Conservation (phyloP, 2,797 vertebrate species). For the Apogon hyalosoma region DNA sequence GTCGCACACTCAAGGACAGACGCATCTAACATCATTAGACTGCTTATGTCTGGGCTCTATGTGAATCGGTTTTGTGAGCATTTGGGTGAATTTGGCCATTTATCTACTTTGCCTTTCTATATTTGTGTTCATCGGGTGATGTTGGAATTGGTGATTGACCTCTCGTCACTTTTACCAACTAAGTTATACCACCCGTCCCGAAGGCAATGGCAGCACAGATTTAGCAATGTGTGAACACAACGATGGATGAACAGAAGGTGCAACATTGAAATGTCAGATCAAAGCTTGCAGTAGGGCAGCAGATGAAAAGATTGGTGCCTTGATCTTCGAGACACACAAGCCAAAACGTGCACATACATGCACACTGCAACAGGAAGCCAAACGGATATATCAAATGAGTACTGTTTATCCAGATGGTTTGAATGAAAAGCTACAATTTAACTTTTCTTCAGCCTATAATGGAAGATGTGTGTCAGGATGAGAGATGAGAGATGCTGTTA, state of each 20-base stretch:
- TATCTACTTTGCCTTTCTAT: conserved; percentile 16
- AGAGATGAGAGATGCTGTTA: neutral
- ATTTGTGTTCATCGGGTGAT: conserved; percentile 29
- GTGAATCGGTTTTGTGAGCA: conserved; percentile 17
- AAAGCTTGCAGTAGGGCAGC: conserved; percentile 67
- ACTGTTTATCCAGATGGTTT: conserved; percentile 58
- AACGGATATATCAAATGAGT: conserved; percentile 38
- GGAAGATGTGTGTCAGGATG: neutral
- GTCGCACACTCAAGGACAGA: conserved; percentile 56
- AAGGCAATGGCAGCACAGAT: conserved; percentile 40
- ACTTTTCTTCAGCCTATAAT: conserved; percentile 13
- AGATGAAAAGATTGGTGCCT: conserved; percentile 73
- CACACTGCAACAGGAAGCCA: conserved; percentile 45
- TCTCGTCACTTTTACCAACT: conserved; percentile 16
- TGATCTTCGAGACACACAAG: conserved; percentile 66
- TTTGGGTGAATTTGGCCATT: conserved; percentile 15
- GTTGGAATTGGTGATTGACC: conserved; percentile 21
- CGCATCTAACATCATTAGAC: conserved; percentile 21
- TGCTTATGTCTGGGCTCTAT: conserved; percentile 18
- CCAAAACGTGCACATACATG: conserved; percentile 48
- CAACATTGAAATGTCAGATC: conserved; percentile 72
- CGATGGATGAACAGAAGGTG: conserved; percentile 67
- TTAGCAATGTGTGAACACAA: conserved; percentile 42
- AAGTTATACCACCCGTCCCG: conserved; percentile 46
- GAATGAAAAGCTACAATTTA: conserved; percentile 24